A percentile compares a stretch with the other conserved stretches of the same genome.
phyloP scores from a whole-genome alignment of 2,113 vertebrate species.

The Rutilus rutilus region DNA sequence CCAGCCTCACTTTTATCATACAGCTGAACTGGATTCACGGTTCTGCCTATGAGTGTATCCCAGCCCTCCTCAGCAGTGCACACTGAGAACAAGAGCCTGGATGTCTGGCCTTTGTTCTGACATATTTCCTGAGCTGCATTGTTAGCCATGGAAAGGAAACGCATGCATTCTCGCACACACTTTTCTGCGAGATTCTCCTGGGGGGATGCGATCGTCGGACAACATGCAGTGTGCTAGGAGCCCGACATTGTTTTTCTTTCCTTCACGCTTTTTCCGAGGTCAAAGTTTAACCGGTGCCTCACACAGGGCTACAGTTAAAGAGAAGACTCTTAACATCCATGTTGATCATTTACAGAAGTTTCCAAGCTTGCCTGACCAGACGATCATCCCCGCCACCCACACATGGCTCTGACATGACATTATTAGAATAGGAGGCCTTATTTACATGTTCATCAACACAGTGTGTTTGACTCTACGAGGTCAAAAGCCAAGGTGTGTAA shows the following conservation, averaged over 20 bases:
- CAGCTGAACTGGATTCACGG: background rate
- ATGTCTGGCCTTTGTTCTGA: constrained; percentile 59
- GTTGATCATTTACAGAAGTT: constrained; percentile 61
- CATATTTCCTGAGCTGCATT: constrained; percentile 67
- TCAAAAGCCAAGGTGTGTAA: constrained; percentile 29
- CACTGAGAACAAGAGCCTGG: constrained; percentile 51
- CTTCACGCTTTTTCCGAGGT: constrained; percentile 46
- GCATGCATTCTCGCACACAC: constrained; percentile 43
- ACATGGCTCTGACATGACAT: constrained; percentile 39
- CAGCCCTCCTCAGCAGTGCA: constrained; percentile 32
- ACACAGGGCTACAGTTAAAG: constrained; percentile 42
- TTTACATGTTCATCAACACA: constrained; percentile 52
- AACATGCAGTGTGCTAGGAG: constrained; percentile 11
- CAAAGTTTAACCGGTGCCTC: constrained; percentile 54
- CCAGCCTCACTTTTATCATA: constrained; percentile 30
- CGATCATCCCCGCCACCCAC: background rate
- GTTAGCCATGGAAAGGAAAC: constrained; percentile 58
- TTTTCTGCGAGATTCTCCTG: constrained; percentile 47
- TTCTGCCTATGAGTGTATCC: background rate
- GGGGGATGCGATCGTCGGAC: constrained; percentile 20
- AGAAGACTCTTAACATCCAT: constrained; percentile 38
- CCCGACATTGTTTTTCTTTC: constrained; percentile 53
- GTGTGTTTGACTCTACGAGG: constrained; percentile 26
- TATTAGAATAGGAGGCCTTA: constrained; percentile 43
- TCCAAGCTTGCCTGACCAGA: constrained; percentile 26